phyloP scores from a whole-genome alignment of 2,797 vertebrate species.

The Gambelia wislizenii region DNA sequence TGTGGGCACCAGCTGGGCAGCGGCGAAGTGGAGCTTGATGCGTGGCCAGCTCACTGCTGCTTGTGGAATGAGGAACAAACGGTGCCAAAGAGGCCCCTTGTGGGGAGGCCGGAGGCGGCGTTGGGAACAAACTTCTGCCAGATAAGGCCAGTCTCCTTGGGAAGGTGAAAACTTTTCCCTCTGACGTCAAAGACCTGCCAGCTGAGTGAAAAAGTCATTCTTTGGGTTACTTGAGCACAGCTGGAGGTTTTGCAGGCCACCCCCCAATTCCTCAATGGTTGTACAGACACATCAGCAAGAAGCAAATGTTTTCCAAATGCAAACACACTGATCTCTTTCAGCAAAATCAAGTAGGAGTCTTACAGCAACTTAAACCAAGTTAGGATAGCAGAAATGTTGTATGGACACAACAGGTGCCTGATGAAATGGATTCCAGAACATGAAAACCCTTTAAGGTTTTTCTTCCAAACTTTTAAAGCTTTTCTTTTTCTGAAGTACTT shows the following conservation, averaged over 20 bases:
- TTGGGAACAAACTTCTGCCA: background rate
- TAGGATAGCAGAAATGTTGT: background rate
- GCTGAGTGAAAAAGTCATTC: background rate
- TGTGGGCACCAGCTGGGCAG: background rate
- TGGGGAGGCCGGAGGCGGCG: background rate
- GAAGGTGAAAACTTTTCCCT: background rate
- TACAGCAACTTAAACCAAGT: no score
- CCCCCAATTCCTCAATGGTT: no score
- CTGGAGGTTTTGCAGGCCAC: background rate
- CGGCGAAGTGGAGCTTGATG: background rate
- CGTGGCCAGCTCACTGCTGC: background rate
- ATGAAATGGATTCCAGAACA: background rate
- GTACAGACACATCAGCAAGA: no score
- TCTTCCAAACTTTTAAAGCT: no score
- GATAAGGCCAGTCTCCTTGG: fast-evolving
- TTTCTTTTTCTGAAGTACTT: no score
- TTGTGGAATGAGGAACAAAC: conserved; percentile 16
- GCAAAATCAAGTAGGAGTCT: background rate
- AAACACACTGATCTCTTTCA: background rate
- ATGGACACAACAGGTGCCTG: background rate
- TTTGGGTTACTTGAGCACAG: background rate
- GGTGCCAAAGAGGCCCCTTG: background rate
- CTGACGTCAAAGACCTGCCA: background rate
- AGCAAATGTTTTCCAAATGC: background rate
- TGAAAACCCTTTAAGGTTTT: background rate